Evolutionary conservation across 1,140 invertebrate species (phyloP).

Genomic region (Notospermus geniculatus): DNA sequence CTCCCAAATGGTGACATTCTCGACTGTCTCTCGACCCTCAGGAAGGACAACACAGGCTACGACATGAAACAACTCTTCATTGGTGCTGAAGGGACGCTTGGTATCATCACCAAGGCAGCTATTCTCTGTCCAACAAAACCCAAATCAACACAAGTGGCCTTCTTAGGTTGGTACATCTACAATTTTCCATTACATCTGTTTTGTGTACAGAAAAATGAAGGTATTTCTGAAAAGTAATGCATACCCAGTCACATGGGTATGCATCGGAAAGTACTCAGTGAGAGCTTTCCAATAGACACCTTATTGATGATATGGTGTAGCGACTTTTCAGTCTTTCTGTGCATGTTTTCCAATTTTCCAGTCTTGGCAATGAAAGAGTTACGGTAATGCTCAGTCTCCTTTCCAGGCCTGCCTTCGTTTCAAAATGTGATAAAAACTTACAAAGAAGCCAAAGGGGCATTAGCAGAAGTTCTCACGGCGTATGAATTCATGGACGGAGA

Average conservation of each 20-base stretch:
- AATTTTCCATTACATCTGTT: too few species aligned
- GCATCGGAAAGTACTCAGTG: too few species aligned
- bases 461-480: constrained; percentile 88
- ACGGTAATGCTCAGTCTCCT: too few species aligned
- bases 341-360: too few species aligned
- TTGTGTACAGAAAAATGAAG: too few species aligned
- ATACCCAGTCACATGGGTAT: too few species aligned
- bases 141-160: constrained; percentile 76
- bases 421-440: constrained; percentile 74
- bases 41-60: constrained; percentile 98
- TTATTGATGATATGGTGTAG: too few species aligned
- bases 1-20: constrained; percentile 80
- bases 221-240: too few species aligned
- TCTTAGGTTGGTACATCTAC: constrained; percentile 86
- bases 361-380: too few species aligned
- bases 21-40: constrained; percentile 78
- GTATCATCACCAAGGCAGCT: constrained; percentile 88
- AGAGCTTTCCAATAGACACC: too few species aligned
- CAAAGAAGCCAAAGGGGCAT: constrained; percentile 67
- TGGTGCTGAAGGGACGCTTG: constrained; percentile 94
- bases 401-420: constrained; percentile 70
- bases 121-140: constrained; percentile 84
- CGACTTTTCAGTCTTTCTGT: too few species aligned
- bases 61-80: constrained; percentile 96
- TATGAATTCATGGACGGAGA: constrained; percentile 86